Conservation (phyloP, 2,888 invertebrate species). For the Zelleria hepariella region DNA sequence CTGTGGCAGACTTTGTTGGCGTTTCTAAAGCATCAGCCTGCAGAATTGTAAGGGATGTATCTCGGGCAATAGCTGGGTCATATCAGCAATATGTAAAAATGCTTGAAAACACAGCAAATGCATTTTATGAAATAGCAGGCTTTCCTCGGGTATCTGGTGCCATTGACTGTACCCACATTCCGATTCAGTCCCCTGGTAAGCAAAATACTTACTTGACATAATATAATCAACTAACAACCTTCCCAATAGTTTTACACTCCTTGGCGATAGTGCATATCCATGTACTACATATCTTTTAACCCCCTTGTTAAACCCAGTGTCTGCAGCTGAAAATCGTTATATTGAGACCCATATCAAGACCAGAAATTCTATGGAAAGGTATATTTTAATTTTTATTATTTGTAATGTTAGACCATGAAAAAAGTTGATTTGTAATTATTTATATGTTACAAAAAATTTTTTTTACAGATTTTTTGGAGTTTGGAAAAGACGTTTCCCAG, state of each 20-base stretch:
- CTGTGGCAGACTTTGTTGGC: slow-evolving; percentile 21
- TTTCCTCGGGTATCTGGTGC: slow-evolving; percentile 20
- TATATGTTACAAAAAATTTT: not conserved
- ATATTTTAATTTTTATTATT: not conserved
- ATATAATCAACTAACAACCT: not conserved
- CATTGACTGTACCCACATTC: slow-evolving; percentile 18
- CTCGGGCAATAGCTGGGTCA: slow-evolving; percentile 14
- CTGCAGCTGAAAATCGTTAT: slow-evolving; percentile 5
- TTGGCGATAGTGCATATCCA: not conserved
- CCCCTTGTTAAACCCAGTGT: slow-evolving; percentile 1
- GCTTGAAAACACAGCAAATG: slow-evolving; percentile 9
- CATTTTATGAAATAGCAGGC: slow-evolving; percentile 16
- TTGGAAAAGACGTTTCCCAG: slow-evolving; percentile 5
- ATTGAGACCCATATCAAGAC: slow-evolving; percentile 8
- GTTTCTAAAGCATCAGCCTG: slow-evolving; percentile 9
- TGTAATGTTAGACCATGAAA: not conserved
- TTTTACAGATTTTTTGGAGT: slow-evolving; percentile 5
- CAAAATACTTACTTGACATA: slow-evolving; percentile 1
- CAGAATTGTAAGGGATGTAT: slow-evolving; percentile 17
- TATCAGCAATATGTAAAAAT: slow-evolving; percentile 17
- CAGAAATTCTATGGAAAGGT: slow-evolving; percentile 8
- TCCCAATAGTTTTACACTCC: not conserved
- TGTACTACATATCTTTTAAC: not conserved
- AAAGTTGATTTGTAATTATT: not conserved
- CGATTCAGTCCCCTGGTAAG: slow-evolving; percentile 18